A percentile compares a stretch with the other conserved stretches of the same genome.
phyloP scores from a whole-genome alignment of 37 sponge, comb jelly and placozoan species.

The Beroe ovata region DNA sequence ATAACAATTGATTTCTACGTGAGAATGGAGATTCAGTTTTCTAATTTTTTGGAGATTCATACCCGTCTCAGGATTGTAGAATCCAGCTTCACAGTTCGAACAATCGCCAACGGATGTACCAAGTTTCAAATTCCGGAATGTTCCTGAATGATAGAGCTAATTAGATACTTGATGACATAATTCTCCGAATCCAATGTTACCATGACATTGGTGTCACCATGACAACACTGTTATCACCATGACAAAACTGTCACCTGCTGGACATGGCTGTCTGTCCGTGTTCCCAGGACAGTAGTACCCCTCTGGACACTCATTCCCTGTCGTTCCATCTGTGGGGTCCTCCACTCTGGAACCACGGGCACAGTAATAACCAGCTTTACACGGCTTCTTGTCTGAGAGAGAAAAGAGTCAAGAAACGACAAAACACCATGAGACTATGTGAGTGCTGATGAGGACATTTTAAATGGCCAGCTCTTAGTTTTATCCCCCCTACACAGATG shows the following conservation, averaged over 20 bases:
- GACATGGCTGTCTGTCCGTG: slow-evolving; percentile 29
- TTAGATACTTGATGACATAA: no score
- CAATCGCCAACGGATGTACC: neutral
- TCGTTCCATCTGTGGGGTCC: slow-evolving; percentile 53
- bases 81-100: slow-evolving; percentile 5
- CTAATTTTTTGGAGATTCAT: no score
- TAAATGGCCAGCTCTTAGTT: no score
- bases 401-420: no score
- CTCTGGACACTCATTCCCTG: slow-evolving; percentile 66
- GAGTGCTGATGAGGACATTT: no score
- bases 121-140: neutral
- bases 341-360: neutral
- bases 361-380: slow-evolving; percentile 47
- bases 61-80: slow-evolving; percentile 34
- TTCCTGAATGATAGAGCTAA: no score
- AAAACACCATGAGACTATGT: no score
- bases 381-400: slow-evolving; percentile 29
- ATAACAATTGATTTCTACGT: no score
- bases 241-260: slow-evolving; percentile 56
- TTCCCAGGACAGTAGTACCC: slow-evolving; percentile 69
- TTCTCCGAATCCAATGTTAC: no score
- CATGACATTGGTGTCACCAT: slow-evolving; percentile 5
- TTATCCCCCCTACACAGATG: no score
- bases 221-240: no score
- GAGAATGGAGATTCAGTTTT: no score